phyloP scores from a whole-genome alignment of 2,888 invertebrate genomes.

The Nyleta sp. region DNA sequence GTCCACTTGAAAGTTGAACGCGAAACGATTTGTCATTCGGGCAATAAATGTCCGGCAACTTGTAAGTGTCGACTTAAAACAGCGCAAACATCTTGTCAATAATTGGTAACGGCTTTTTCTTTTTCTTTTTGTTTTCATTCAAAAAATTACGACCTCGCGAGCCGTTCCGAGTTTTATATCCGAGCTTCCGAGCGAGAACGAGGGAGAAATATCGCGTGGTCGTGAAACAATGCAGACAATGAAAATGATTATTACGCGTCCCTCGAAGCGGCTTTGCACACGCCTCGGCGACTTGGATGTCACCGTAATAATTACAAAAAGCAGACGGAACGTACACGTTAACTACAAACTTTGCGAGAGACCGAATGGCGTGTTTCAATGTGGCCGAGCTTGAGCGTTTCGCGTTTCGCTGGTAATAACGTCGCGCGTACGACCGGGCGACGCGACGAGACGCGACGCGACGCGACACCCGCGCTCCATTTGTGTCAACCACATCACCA shows the following conservation, averaged over 20 bases:
- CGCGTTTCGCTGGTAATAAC: conserved; percentile 54
- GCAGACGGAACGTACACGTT: conserved; percentile 39
- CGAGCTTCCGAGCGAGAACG: background rate
- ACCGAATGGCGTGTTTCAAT: conserved; percentile 39
- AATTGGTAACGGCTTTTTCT: conserved; percentile 25
- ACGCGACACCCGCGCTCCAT: too few relatives aligned
- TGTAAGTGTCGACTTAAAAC: conserved; percentile 10
- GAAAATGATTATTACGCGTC: conserved; percentile 49
- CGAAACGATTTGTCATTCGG: conserved; percentile 20
- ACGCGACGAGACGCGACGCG: too few relatives aligned
- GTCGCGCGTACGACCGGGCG: conserved; percentile 52
- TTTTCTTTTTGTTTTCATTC: too few relatives aligned
- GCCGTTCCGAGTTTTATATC: conserved; percentile 30
- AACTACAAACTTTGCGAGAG: conserved; percentile 42
- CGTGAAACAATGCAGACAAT: conserved; percentile 54
- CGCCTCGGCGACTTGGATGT: conserved; percentile 40
- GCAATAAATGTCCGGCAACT: conserved; percentile 30
- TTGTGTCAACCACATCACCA: too few relatives aligned
- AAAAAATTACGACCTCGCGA: conserved; percentile 9
- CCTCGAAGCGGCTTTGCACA: conserved; percentile 36
- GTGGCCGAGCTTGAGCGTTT: conserved; percentile 35
- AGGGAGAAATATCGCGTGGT: conserved; percentile 25
- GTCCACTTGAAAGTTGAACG: conserved; percentile 22
- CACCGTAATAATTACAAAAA: conserved; percentile 52
- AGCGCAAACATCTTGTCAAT: conserved; percentile 31